Percentiles rank a stretch among this genome's conserved stretches.
These are phyloP conservation scores for Scaptomyza cyrtandrae DNA, from an alignment of 2,888 invertebrate species.

Conservation along the genomic window DNA sequence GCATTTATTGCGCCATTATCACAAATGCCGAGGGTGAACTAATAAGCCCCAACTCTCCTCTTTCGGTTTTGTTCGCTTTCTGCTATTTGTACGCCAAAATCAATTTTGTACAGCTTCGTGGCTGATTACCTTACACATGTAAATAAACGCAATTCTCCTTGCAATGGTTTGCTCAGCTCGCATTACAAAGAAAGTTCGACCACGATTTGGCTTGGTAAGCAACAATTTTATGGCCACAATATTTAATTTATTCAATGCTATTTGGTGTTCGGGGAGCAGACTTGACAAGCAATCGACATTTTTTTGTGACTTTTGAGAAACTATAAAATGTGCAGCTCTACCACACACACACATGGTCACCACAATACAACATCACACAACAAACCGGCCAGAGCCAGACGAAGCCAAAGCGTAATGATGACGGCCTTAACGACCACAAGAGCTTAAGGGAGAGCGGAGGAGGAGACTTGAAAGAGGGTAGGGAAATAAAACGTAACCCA, in stretches of 20 bases:
- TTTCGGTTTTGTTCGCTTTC: background rate
- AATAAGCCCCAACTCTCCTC: slow-evolving; percentile 23
- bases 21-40: slow-evolving; percentile 44
- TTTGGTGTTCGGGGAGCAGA: slow-evolving; percentile 58
- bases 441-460: background rate
- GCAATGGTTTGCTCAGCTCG: slow-evolving; percentile 14
- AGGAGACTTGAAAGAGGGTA: background rate
- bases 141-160: slow-evolving; percentile 31
- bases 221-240: slow-evolving; percentile 74
- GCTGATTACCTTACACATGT: slow-evolving; percentile 56
- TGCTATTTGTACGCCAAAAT: slow-evolving; percentile 23
- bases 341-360: slow-evolving; percentile 6
- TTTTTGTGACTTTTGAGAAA: slow-evolving; percentile 78
- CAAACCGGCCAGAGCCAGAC: slow-evolving; percentile 29
- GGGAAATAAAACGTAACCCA: slow-evolving; percentile 51
- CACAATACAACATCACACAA: slow-evolving; percentile 17
- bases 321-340: slow-evolving; percentile 77
- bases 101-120: slow-evolving; percentile 52
- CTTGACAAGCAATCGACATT: slow-evolving; percentile 81
- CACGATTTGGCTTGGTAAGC: slow-evolving; percentile 58
- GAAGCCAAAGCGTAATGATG: slow-evolving; percentile 71
- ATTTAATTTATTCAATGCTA: slow-evolving; percentile 79
- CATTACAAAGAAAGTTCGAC: slow-evolving; percentile 48
- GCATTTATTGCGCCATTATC: slow-evolving; percentile 64
- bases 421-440: slow-evolving; percentile 66